A percentile compares a stretch with the other conserved stretches of the same genome.
These are phyloP conservation scores for Brevimyrus niger DNA, from an alignment of 2,113 vertebrate genomes.

Conservation along the genomic window DNA sequence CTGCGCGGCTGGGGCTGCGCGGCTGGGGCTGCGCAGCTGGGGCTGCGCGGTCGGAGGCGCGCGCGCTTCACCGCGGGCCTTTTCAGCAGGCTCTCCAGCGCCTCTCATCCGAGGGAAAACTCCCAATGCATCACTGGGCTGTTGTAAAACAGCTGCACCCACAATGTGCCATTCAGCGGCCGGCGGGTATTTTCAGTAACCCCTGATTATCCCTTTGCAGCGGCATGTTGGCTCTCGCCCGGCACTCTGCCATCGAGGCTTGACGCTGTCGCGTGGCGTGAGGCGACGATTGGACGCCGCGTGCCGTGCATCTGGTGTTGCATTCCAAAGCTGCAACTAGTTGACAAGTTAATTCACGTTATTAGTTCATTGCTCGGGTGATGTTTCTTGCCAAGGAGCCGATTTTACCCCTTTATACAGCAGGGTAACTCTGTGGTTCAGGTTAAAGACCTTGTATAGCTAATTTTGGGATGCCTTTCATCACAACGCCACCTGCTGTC, in stretches of 20 bases:
- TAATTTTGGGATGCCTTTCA: neutral
- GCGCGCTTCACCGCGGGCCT: neutral
- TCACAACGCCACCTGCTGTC: neutral
- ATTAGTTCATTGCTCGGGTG: neutral
- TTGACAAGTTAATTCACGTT: conserved; percentile 2
- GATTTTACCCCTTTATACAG: neutral
- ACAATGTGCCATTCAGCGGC: conserved; percentile 5
- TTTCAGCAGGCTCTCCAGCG: neutral
- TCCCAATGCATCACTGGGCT: neutral
- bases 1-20: no score
- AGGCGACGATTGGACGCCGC: neutral
- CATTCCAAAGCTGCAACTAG: neutral
- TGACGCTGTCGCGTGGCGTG: neutral
- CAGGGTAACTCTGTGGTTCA: neutral
- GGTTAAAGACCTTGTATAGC: neutral
- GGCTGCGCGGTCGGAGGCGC: no score
- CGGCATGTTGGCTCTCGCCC: neutral
- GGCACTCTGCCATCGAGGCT: neutral
- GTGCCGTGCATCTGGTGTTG: neutral
- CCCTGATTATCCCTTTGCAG: conserved; percentile 12
- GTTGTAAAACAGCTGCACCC: conserved; percentile 6
- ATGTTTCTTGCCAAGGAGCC: neutral
- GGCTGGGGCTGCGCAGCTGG: neutral
- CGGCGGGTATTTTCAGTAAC: conserved; percentile 9
- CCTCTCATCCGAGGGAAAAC: neutral